Evolutionary conservation across 2,888 invertebrate genomes (phyloP), one percentile per base, ranked within the genome.

Genomic region (Corbicula japonica): DNA sequence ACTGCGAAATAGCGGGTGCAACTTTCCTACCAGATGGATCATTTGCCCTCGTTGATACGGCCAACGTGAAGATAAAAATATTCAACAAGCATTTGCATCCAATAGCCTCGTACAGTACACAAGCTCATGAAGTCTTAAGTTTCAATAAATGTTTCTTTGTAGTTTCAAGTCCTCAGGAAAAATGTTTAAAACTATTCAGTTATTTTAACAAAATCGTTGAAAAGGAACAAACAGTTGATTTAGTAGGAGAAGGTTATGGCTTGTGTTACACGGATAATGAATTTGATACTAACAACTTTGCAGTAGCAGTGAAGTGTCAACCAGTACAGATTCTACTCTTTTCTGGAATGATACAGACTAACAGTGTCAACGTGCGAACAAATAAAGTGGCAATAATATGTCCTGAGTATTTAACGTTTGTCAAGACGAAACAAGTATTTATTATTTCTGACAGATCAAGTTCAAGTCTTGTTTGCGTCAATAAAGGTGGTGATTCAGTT

Each of bases 241-340:
- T 62, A 2, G 74, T 63, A 12, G 54, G 58, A 2, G 56, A 73
- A 26, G 76, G 79, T 63, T 83, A 80, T 34, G 83, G 83, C n/a
- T 30, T 83, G 4, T 74, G 75, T 54, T 21, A 30, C 15, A 35
- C 62, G 10, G 60, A 46, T 34, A 38, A 61, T 1, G 62, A 30
- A 5, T 10, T 23, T 21, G 18, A 30, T 12, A 46, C 46, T 44
- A 44, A 23, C 10, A 65, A 56, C 15, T 75, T 65, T 71, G 75
- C 60, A 15, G 61, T 75, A 1, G 65, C 54, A 0, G 32, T 75
- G 2, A 28, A 28, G 0, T 62, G 70, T n/a, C 52, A 23, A 18
- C 56, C 71, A 18, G 62, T 61, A 2, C 23, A 41, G 30, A 46
- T 79, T 21, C 12, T 54, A 4, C 21, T 63, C 12, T 74, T 61